A percentile compares a stretch with the other conserved stretches of the same genome.
These are phyloP conservation scores for Scopus umbretta DNA, from an alignment of 2,113 vertebrate species.

Conservation along the genomic window DNA sequence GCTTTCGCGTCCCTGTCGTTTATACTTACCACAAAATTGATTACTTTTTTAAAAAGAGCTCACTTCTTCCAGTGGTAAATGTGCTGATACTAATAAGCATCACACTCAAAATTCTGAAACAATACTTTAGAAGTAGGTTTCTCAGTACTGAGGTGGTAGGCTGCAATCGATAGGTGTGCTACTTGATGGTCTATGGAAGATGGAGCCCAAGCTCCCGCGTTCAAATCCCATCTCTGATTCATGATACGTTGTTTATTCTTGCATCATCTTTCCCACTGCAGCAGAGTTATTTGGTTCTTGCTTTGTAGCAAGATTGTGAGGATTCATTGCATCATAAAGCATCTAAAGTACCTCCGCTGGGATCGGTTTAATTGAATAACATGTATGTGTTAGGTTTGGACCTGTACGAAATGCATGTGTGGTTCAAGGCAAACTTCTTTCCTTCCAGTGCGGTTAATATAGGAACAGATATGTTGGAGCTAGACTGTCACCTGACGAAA, in stretches of 20 bases:
- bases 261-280: background rate
- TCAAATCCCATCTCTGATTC: background rate
- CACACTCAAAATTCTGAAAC: background rate
- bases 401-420: background rate
- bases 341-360: background rate
- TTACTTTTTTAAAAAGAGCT: background rate
- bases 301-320: background rate
- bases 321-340: background rate
- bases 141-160: background rate
- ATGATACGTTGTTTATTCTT: background rate
- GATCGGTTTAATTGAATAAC: background rate
- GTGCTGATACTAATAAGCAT: background rate
- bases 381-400: background rate
- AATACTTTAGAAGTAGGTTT: background rate
- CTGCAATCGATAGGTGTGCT: background rate
- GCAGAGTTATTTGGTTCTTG: background rate
- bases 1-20: background rate
- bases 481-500: constrained; percentile 96
- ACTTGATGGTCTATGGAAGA: background rate
- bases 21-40: background rate
- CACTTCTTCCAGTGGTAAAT: background rate
- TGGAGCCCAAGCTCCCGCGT: background rate
- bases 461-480: constrained; percentile 96
- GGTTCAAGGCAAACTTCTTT: background rate
- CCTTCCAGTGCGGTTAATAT: constrained; percentile 83